Conservation (phyloP, 2,888 invertebrate species). For the Phortica magna region DNA sequence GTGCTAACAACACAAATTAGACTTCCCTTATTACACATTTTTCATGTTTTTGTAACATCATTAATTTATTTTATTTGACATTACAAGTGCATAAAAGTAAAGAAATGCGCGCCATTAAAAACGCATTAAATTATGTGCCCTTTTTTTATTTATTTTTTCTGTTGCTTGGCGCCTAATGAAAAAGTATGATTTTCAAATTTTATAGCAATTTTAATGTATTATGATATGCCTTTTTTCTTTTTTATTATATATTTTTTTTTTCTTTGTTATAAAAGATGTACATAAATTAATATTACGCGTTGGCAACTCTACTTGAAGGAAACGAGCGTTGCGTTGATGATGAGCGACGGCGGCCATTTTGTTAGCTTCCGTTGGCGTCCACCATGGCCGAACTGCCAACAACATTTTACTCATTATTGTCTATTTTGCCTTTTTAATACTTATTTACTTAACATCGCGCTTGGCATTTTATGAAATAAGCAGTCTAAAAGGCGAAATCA, state of each 20-base stretch:
- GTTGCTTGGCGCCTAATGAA: not conserved
- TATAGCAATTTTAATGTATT: conserved; percentile 8
- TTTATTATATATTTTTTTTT: not conserved
- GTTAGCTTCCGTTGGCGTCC: not conserved
- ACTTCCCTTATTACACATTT: not conserved
- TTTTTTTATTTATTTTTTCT: not conserved
- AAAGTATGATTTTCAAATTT: conserved; percentile 22
- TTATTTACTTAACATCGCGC: conserved; percentile 4
- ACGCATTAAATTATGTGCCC: conserved; percentile 16
- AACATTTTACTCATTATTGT: conserved; percentile 11
- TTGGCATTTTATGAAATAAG: conserved; percentile 2
- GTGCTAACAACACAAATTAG: not conserved
- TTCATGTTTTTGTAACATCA: not conserved
- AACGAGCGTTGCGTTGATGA: not conserved
- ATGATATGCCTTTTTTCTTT: not conserved
- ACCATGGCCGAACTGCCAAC: not conserved
- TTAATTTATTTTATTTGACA: conserved; percentile 26
- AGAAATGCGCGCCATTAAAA: conserved; percentile 11
- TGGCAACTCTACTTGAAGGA: conserved; percentile 4
- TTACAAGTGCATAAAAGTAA: conserved; percentile 15
- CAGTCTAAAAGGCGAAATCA: not conserved
- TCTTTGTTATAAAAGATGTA: not conserved
- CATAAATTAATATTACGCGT: conserved; percentile 4
- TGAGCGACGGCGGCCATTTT: not conserved
- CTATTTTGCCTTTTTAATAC: conserved; percentile 10